Evolutionary conservation across 37 sponge, comb jelly and placozoan genomes (phyloP).

Genomic region (Hexactinellida sp.): DNA sequence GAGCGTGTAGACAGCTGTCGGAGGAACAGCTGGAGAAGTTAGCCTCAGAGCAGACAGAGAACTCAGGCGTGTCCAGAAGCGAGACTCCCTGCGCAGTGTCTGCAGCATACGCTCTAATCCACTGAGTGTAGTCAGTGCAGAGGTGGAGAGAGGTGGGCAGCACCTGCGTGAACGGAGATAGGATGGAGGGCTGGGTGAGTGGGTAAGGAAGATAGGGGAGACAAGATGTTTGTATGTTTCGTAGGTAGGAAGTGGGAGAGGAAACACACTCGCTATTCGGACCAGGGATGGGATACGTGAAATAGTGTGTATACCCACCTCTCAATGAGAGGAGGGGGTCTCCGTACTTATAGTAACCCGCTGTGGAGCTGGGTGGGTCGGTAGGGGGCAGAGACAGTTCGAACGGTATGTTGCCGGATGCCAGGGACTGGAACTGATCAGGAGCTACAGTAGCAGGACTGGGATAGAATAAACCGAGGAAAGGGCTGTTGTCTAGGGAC

Average conservation of each 20-base stretch:
- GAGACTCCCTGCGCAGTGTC: background rate
- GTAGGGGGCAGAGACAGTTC: background rate
- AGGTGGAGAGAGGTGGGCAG: background rate
- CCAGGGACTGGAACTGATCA: background rate
- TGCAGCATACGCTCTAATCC: background rate
- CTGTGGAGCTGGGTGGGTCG: background rate
- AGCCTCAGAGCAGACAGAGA: background rate
- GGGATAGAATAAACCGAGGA: conserved; percentile 2
- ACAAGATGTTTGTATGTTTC: background rate
- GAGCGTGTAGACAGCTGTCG: background rate
- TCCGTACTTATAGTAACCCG: background rate
- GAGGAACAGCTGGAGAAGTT: background rate
- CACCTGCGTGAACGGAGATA: background rate
- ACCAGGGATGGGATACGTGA: background rate
- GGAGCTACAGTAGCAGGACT: background rate
- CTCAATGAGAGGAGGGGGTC: background rate
- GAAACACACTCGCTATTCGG: background rate
- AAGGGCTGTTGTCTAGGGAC: background rate
- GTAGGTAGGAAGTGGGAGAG: background rate
- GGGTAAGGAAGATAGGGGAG: background rate
- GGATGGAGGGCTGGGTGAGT: background rate
- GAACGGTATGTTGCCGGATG: background rate
- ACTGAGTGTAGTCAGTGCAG: background rate
- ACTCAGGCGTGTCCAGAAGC: background rate
- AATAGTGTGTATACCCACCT: background rate